These are phyloP conservation scores for Dusona sp. DNA, from an alignment of 2,888 invertebrate genomes.

Conservation along the genomic window DNA sequence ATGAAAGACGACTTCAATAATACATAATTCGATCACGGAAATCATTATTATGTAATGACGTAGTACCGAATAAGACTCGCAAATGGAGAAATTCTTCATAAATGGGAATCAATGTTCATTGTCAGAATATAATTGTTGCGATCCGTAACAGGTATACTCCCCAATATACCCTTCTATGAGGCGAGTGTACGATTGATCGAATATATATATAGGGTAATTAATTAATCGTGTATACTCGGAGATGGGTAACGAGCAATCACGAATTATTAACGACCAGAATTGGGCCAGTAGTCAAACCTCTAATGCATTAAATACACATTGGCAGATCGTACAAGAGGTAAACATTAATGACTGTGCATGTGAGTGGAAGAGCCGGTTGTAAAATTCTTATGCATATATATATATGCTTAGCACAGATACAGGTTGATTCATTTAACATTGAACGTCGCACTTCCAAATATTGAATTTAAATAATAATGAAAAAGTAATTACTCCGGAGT, in stretches of 20 bases:
- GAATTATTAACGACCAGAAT: constrained; percentile 41
- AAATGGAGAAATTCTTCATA: neutral
- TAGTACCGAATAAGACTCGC: neutral
- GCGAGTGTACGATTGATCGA: neutral
- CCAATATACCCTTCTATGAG: neutral
- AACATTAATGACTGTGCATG: constrained; percentile 28
- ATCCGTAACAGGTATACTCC: neutral
- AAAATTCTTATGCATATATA: neutral
- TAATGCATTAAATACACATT: constrained; percentile 32
- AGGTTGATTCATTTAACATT: neutral
- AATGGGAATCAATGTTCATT: neutral
- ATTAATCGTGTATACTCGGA: neutral
- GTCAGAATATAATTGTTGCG: neutral
- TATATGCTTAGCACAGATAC: neutral
- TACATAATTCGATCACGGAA: neutral
- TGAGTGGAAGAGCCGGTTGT: constrained; percentile 4
- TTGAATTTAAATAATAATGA: neutral
- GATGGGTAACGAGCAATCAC: constrained; percentile 42
- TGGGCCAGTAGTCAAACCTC: constrained; percentile 14
- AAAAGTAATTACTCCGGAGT: neutral
- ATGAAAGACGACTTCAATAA: neutral
- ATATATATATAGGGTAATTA: neutral
- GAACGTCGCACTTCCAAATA: neutral
- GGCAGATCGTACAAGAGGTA: constrained; percentile 21
- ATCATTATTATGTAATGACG: neutral